Evolutionary conservation across 2,113 vertebrate genomes (phyloP).

Genomic region (Prolemur simus): DNA sequence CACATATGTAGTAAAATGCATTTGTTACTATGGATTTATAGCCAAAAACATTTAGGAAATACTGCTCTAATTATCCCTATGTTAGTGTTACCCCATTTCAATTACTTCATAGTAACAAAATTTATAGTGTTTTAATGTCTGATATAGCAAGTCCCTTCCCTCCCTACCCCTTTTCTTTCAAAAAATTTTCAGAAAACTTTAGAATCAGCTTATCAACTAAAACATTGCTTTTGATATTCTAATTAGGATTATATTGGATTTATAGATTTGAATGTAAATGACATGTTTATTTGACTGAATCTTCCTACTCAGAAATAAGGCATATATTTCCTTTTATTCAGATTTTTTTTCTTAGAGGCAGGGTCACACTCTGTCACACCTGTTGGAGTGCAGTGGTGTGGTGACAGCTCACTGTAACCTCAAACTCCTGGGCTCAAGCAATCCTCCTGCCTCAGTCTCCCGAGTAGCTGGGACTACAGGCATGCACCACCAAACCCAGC

Average conservation of each 20-base stretch:
- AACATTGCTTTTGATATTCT: background rate
- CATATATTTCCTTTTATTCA: background rate
- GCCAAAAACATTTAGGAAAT: background rate
- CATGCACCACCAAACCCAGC: too few species aligned
- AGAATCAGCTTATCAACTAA: background rate
- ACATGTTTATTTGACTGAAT: background rate
- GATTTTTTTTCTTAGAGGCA: background rate
- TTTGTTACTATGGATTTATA: background rate
- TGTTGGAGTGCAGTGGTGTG: too few species aligned
- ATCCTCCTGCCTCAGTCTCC: too few species aligned
- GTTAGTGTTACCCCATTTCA: background rate
- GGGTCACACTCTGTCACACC: too few species aligned
- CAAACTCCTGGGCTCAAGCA: too few species aligned
- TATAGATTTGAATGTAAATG: background rate
- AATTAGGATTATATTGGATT: background rate
- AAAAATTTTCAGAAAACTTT: background rate
- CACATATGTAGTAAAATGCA: background rate
- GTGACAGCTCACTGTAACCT: too few species aligned
- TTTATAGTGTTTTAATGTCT: background rate
- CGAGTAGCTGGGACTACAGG: too few species aligned
- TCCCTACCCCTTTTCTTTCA: background rate
- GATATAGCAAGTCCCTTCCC: background rate
- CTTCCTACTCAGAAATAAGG: background rate
- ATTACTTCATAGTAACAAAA: background rate
- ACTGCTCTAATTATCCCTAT: background rate